These are phyloP conservation scores for Tridacna gigas DNA, from an alignment of 2,888 invertebrate species.

Conservation along the genomic window DNA sequence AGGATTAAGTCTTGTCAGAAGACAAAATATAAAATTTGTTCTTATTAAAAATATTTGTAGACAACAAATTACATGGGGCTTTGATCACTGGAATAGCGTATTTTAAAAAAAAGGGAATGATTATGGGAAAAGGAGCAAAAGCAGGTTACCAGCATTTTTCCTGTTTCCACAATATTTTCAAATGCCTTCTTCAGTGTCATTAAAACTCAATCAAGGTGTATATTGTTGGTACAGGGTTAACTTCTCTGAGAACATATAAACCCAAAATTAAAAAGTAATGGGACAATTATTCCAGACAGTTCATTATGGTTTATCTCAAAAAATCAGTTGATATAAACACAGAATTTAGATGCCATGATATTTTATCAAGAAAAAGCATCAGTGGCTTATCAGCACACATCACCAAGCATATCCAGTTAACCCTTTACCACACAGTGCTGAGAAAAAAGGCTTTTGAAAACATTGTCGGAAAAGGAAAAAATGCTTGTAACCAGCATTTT, in stretches of 20 bases:
- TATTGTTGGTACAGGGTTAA: too few species aligned
- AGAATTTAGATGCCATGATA: constrained; percentile 23
- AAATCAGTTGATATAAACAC: constrained; percentile 22
- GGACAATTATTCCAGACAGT: not conserved
- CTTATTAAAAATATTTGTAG: not conserved
- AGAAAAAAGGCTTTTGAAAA: too few species aligned
- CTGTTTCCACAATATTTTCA: not conserved
- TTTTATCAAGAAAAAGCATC: constrained; percentile 17
- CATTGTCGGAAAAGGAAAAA: too few species aligned
- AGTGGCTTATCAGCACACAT: constrained; percentile 24
- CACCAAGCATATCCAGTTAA: not conserved
- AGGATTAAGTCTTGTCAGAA: too few species aligned
- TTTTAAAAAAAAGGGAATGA: not conserved
- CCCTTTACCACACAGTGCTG: too few species aligned
- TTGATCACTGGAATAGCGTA: not conserved
- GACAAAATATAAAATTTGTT: too few species aligned
- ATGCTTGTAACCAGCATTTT: too few species aligned
- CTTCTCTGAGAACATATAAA: too few species aligned
- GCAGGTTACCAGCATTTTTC: not conserved
- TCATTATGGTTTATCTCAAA: constrained; percentile 18
- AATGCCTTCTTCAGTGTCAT: not conserved
- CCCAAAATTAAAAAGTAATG: too few species aligned
- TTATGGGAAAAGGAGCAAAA: not conserved
- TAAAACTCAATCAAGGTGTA: too few species aligned
- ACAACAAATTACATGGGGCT: not conserved